phyloP scores from a whole-genome alignment of 2,888 invertebrate genomes.

The Heliconius cydno region DNA sequence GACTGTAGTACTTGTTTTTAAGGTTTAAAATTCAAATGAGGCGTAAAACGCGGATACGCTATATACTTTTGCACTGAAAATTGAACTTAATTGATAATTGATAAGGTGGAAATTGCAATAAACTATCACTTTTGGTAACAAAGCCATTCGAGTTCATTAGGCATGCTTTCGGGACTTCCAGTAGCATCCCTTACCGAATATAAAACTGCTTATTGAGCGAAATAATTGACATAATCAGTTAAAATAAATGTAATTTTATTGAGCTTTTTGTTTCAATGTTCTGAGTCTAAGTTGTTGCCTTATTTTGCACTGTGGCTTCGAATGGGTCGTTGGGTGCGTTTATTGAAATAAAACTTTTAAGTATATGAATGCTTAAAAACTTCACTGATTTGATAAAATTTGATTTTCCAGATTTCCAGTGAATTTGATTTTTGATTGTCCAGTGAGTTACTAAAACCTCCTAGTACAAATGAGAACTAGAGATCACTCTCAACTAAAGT shows the following conservation, averaged over 20 bases:
- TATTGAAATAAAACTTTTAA: not conserved
- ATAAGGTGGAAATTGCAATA: constrained; percentile 4
- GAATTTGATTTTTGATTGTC: no score
- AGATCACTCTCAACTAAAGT: no score
- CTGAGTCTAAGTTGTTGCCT: not conserved
- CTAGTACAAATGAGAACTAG: no score
- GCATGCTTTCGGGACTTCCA: constrained; percentile 43
- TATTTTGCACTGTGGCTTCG: not conserved
- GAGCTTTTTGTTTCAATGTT: constrained; percentile 26
- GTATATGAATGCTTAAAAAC: no score
- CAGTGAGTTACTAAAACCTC: no score
- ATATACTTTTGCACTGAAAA: not conserved
- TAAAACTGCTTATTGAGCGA: constrained; percentile 46
- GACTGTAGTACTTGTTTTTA: constrained; percentile 38
- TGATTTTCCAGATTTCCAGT: no score
- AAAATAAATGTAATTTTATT: constrained; percentile 30
- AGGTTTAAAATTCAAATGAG: constrained; percentile 44
- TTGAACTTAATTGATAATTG: not conserved
- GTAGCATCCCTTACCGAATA: constrained; percentile 40
- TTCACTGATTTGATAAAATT: no score
- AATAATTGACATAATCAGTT: constrained; percentile 46
- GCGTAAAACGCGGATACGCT: not conserved
- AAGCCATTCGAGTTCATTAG: constrained; percentile 47
- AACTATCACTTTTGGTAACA: constrained; percentile 41
- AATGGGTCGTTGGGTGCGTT: not conserved